Evolutionary conservation across 1,140 invertebrate genomes (phyloP).

Genomic region (Octopus sinensis): DNA sequence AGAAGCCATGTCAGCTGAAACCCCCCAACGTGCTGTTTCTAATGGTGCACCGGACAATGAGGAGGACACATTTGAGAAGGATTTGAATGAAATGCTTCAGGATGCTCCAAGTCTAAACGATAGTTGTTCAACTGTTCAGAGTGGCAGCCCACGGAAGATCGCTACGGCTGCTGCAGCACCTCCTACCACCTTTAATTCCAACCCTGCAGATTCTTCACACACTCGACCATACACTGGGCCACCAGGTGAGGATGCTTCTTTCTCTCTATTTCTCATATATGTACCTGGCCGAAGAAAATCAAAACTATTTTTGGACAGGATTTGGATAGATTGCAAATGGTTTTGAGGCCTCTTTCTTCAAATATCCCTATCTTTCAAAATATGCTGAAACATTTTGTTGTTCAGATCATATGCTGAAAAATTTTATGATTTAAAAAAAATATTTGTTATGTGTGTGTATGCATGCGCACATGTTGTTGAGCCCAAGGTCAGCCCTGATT

Average conservation of each 20-base stretch:
- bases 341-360: too few relatives aligned
- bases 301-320: too few relatives aligned
- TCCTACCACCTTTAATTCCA: constrained; percentile 15
- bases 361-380: too few relatives aligned
- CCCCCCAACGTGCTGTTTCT: constrained; percentile 17
- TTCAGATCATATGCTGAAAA: too few relatives aligned
- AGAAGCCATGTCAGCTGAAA: constrained; percentile 23
- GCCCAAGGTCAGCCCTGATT: too few relatives aligned
- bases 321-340: too few relatives aligned
- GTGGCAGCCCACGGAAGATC: constrained; percentile 62
- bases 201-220: constrained; percentile 29
- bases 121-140: constrained; percentile 72
- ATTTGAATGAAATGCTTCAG: constrained; percentile 84
- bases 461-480: too few relatives aligned
- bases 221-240: constrained; percentile 45
- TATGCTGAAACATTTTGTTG: too few relatives aligned
- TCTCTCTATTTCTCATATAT: constrained; percentile 14
- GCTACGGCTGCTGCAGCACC: constrained; percentile 24
- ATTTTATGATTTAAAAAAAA: too few relatives aligned
- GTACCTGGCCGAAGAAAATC: too few relatives aligned
- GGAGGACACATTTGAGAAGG: constrained; percentile 64
- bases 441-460: too few relatives aligned
- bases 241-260: constrained; percentile 38
- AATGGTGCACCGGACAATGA: constrained; percentile 31
- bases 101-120: constrained; percentile 78